These are phyloP conservation scores for Drosophila dives DNA, from an alignment of 2,888 invertebrate species.

Conservation along the genomic window DNA sequence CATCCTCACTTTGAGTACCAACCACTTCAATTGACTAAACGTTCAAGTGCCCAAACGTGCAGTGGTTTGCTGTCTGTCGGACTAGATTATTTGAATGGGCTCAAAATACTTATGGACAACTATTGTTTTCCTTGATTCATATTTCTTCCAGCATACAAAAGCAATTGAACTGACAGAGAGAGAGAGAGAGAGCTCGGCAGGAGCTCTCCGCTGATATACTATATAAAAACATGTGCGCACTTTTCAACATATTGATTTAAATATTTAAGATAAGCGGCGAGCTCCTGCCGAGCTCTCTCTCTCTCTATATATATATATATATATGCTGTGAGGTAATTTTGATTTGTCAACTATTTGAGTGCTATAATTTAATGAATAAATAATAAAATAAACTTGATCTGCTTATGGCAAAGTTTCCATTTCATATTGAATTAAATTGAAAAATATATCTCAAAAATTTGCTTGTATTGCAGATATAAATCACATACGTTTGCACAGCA, in stretches of 20 bases:
- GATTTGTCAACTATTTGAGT: too few species aligned
- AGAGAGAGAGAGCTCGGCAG: not conserved
- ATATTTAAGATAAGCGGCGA: too few species aligned
- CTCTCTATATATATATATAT: too few species aligned
- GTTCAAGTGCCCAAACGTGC: conserved; percentile 24
- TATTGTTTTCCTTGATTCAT: not conserved
- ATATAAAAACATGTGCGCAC: too few species aligned
- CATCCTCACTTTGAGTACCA: conserved; percentile 6
- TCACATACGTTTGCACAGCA: not conserved
- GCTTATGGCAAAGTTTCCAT: not conserved
- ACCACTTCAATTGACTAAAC: conserved; percentile 15
- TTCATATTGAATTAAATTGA: not conserved
- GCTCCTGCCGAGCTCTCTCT: too few species aligned
- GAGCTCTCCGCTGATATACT: not conserved
- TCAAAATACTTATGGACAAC: not conserved
- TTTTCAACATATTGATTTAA: too few species aligned
- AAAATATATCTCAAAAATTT: not conserved
- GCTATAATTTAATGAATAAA: too few species aligned
- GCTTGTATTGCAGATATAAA: not conserved
- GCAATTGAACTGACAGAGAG: not conserved
- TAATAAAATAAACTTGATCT: too few species aligned
- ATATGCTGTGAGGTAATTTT: too few species aligned
- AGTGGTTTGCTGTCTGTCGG: not conserved
- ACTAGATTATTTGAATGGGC: not conserved
- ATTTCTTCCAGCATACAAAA: not conserved